Conservation (phyloP, 2,888 invertebrate genomes). For the Capitulum mitella region DNA sequence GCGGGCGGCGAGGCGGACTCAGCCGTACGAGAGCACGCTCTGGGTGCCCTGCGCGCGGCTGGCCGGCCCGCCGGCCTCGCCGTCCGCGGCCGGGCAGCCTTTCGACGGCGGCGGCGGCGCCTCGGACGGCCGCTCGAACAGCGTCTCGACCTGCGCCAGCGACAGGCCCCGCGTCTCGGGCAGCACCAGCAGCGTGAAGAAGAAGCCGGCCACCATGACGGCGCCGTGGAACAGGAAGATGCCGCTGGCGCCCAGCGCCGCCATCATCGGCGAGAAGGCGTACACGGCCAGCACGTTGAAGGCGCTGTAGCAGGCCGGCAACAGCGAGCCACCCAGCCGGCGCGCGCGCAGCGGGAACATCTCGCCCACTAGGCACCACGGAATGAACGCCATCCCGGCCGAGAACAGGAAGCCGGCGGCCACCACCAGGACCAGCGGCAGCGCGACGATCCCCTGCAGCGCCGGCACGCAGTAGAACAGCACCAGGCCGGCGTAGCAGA, state of each 20-base stretch:
- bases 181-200: neutral
- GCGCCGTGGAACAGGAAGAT: neutral
- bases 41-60: no score
- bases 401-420: neutral
- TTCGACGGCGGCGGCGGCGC: no score
- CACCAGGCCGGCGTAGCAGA: neutral
- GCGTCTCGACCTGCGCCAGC: neutral
- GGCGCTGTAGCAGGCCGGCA: neutral
- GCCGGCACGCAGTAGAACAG: neutral
- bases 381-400: neutral
- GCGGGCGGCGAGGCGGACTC: no score
- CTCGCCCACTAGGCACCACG: neutral
- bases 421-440: neutral
- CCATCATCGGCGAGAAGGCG: neutral
- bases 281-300: neutral
- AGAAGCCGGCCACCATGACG: neutral
- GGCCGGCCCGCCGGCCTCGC: no score
- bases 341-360: neutral
- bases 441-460: no score
- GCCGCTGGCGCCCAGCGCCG: neutral
- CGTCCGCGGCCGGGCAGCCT: no score
- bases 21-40: no score
- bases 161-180: slow-evolving; percentile 2
- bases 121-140: neutral
- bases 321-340: neutral